A percentile compares a stretch with the other conserved stretches of the same genome.
These are phyloP conservation scores for Bagarius yarrelli DNA, from an alignment of 2,113 vertebrate genomes.

Conservation along the genomic window DNA sequence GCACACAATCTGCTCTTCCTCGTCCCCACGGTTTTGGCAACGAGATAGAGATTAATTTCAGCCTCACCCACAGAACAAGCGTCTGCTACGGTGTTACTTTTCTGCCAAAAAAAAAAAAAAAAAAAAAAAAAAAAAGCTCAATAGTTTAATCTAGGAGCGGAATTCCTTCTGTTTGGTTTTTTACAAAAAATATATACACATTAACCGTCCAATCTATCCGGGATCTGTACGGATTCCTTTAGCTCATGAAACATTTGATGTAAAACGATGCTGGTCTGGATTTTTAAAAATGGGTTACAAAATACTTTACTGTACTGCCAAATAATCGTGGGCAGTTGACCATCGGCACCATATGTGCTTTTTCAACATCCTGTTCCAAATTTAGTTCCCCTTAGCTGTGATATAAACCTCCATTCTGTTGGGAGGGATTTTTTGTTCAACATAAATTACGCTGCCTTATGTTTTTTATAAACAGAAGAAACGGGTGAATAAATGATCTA, in stretches of 20 bases:
- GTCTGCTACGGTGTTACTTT: slow-evolving; percentile 29
- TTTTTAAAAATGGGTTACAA: background rate
- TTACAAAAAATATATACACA: background rate
- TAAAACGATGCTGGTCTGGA: background rate
- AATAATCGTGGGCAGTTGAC: background rate
- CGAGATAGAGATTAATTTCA: slow-evolving; percentile 49
- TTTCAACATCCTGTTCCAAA: background rate
- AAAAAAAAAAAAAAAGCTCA: slow-evolving; percentile 14
- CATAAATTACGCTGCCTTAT: background rate
- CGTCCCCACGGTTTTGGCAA: slow-evolving; percentile 41
- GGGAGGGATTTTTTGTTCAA: background rate
- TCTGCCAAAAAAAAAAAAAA: slow-evolving; percentile 9
- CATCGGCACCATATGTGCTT: background rate
- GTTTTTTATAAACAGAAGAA: background rate
- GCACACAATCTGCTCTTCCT: slow-evolving; percentile 36
- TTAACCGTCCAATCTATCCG: background rate
- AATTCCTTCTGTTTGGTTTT: slow-evolving; percentile 18
- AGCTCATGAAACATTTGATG: no score
- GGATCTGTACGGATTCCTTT: background rate
- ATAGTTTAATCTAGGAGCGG: slow-evolving; percentile 20
- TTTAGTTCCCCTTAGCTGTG: background rate
- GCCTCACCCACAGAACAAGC: slow-evolving; percentile 36
- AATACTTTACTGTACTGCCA: background rate
- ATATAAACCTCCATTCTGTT: background rate
- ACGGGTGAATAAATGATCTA: background rate